Evolutionary conservation across 2,797 vertebrate genomes (phyloP), one percentile per base, ranked within the genome.

Genomic region (Glossophaga mutica): DNA sequence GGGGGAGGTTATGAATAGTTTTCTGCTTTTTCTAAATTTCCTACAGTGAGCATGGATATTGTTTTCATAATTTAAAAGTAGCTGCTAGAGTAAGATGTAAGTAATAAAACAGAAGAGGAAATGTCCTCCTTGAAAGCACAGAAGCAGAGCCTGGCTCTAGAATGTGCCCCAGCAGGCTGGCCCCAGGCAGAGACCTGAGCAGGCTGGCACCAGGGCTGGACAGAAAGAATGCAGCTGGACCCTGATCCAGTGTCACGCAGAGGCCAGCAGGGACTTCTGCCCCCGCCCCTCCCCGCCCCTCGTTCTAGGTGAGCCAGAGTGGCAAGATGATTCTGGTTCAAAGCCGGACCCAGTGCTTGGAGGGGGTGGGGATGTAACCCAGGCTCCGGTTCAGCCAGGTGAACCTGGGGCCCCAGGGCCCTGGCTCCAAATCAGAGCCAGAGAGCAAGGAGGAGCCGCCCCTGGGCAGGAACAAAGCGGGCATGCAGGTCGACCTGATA

Each of bases 151-250:
- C 85, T 16, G 29, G 68, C 73, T 85, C 9, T 84, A 94, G 94
- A 96, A 95, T 92, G 90, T 94, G 90, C 94, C 90, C 44, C 77
- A 87, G 93, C 96, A 94, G 95, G 92, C 91, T 94, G 93, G 93
- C 42, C 84, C 94, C 1, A 34, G 91, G 70, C 12, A 16, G 86
- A 79, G 92, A 67, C 83, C 90, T 89, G 39, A 29, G 92, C 67
- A 90, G 96, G 74, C 94, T 96, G 96, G 94, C 96, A 96, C 94
- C 87, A 94, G 48, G n/a, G 67, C 73, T 85, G 55, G 73, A 70
- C 94, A 96, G 73, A 96, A 96, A 82, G 87, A 91, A 93, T 93
- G 82, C 50, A 26, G 62, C 90, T 94, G 84, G 92, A 85, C 87
- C 32, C 34, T 50, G 81, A 46, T 87, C 68, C 77, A 73, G 26